Conservation (phyloP, 30 jellyfish, hydroid and myxozoan genomes). For the Catostylus mosaicus region DNA sequence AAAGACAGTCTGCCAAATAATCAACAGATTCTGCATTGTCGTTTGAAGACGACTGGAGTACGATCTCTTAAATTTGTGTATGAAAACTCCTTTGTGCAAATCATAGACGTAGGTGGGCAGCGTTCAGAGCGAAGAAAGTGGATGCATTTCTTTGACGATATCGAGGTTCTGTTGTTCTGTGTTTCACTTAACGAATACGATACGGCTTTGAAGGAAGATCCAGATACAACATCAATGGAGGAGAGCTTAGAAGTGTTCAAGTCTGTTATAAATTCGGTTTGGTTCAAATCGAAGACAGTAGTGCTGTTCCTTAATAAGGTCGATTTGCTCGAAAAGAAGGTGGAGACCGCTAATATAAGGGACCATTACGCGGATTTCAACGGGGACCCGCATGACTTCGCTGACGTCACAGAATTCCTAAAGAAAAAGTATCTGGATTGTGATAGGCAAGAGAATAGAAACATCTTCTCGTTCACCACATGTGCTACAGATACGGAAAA, state of each 20-base stretch:
- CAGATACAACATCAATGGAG: slow-evolving; percentile 30
- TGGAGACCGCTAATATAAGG: slow-evolving; percentile 1
- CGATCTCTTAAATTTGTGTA: slow-evolving; percentile 35
- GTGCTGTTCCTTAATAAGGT: slow-evolving; percentile 55
- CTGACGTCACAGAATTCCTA: slow-evolving; percentile 29
- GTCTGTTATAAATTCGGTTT: slow-evolving; percentile 47
- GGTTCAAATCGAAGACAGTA: slow-evolving; percentile 52
- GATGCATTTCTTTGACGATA: slow-evolving; percentile 69
- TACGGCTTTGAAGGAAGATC: slow-evolving; percentile 49
- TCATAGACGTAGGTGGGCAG: slow-evolving; percentile 80
- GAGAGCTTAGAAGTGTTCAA: slow-evolving; percentile 69
- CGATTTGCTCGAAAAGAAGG: slow-evolving; percentile 46
- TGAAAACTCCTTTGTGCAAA: slow-evolving; percentile 34
- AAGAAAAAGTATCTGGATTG: slow-evolving; percentile 31
- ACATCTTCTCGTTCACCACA: slow-evolving; percentile 49
- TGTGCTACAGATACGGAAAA: slow-evolving; percentile 69
- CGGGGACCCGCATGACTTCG: slow-evolving; percentile 23
- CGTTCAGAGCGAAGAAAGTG: slow-evolving; percentile 80
- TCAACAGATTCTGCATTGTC: slow-evolving; percentile 63
- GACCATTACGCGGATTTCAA: slow-evolving; percentile 39
- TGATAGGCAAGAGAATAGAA: slow-evolving; percentile 38
- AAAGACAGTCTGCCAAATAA: slow-evolving; percentile 56
- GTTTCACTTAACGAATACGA: slow-evolving; percentile 50
- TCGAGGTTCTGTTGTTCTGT: slow-evolving; percentile 63
- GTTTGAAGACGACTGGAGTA: slow-evolving; percentile 71